These are phyloP conservation scores for Piaya cayana DNA, from an alignment of 2,113 vertebrate genomes.

Conservation along the genomic window DNA sequence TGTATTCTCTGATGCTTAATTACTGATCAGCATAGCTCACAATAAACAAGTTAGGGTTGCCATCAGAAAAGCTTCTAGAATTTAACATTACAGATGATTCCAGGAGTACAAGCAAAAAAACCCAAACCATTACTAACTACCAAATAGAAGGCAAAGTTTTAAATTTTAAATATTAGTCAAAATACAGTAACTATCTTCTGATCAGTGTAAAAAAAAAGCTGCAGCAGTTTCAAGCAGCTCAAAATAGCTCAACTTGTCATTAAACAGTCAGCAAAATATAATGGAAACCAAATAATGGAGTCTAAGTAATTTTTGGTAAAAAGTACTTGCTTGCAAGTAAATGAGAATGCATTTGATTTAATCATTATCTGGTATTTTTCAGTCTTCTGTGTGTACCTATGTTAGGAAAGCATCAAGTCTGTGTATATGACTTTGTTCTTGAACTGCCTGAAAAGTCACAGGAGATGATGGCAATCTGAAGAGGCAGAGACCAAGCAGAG, in stretches of 20 bases:
- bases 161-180: background rate
- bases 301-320: background rate
- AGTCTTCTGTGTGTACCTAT: background rate
- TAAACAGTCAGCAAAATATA: background rate
- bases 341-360: background rate
- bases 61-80: background rate
- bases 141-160: background rate
- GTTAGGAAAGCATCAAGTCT: background rate
- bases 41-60: background rate
- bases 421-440: background rate
- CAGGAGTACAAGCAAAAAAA: background rate
- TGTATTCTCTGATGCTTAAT: background rate
- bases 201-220: background rate
- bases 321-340: background rate
- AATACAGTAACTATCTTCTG: background rate
- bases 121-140: background rate
- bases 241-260: background rate
- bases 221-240: background rate
- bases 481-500: background rate
- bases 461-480: fast-evolving
- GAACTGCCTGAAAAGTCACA: background rate
- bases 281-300: background rate
- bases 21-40: background rate
- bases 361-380: background rate
- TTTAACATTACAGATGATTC: background rate